Evolutionary conservation across 2,888 invertebrate species (phyloP).

Genomic region (Spodoptera exigua): DNA sequence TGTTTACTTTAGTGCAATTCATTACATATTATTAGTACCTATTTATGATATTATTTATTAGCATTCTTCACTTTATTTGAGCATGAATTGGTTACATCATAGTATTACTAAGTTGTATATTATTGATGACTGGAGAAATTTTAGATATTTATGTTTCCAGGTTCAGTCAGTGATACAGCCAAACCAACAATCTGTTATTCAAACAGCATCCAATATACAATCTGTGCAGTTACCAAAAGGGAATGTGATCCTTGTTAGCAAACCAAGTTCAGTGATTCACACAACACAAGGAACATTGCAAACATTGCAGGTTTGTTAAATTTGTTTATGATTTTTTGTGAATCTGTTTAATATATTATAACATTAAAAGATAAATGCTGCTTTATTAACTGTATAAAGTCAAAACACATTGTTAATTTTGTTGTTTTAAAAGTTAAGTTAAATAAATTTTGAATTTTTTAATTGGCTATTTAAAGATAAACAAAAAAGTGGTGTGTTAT

Average conservation of each 20-base stretch:
- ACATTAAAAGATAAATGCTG: too few relatives aligned
- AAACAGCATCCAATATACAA: constrained; percentile 96
- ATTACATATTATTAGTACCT: constrained; percentile 9
- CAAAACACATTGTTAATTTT: too few relatives aligned
- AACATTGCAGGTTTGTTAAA: constrained; percentile 93
- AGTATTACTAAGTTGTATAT: constrained; percentile 19
- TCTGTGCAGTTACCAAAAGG: constrained; percentile 95
- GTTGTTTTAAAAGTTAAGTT: too few relatives aligned
- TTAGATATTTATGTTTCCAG: constrained; percentile 83
- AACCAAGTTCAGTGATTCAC: constrained; percentile 97
- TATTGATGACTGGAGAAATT: constrained; percentile 6
- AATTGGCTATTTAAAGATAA: too few relatives aligned
- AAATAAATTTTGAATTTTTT: too few relatives aligned
- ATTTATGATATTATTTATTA: not conserved
- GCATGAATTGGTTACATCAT: not conserved
- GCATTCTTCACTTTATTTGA: not conserved
- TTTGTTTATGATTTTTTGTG: not conserved
- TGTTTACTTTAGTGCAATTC: constrained; percentile 23
- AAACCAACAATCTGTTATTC: constrained; percentile 98
- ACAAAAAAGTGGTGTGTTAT: too few relatives aligned
- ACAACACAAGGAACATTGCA: constrained; percentile 96
- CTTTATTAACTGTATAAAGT: too few relatives aligned
- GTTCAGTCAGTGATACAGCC: constrained; percentile 98
- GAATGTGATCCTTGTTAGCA: constrained; percentile 96
- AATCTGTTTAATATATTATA: too few relatives aligned